Percentiles rank a stretch among this genome's conserved stretches.
These are phyloP conservation scores for Rattus rattus DNA, from an alignment of 2,113 vertebrate species.

Conservation along the genomic window DNA sequence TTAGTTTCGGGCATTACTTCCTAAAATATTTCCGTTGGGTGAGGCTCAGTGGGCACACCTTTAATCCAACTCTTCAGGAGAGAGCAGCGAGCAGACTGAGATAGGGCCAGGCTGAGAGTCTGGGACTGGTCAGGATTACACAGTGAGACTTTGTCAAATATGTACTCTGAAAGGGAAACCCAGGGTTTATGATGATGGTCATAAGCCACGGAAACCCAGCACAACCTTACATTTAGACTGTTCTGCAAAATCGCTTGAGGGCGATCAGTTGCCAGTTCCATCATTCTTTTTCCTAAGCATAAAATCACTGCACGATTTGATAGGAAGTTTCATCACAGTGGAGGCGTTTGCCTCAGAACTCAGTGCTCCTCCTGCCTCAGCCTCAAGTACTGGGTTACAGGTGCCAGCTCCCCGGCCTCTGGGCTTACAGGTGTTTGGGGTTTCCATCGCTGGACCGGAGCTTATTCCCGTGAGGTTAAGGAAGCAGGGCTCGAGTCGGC, in stretches of 20 bases:
- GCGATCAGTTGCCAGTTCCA: not conserved
- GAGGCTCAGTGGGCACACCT: not conserved
- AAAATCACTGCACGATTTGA: slow-evolving; percentile 1
- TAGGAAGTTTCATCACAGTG: not conserved
- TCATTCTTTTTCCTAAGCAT: not conserved
- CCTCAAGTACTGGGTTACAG: not conserved
- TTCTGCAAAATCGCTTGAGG: not conserved
- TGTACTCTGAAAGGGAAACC: not conserved
- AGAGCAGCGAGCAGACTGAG: not conserved
- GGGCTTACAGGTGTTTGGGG: not conserved
- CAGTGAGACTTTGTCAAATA: not conserved
- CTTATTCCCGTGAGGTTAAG: not conserved
- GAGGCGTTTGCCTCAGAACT: not conserved
- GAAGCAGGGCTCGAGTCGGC: not conserved
- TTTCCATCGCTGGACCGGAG: not conserved
- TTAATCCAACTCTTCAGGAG: not conserved
- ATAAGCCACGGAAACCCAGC: not conserved
- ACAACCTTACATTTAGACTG: not conserved
- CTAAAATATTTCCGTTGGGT: not conserved
- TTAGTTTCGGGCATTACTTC: not conserved
- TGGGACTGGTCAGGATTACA: not conserved
- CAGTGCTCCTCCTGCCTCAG: not conserved
- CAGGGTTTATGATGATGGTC: not conserved
- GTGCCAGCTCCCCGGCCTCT: not conserved
- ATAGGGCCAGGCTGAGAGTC: too few species aligned